A percentile compares a stretch with the other conserved stretches of the same genome.
phyloP scores from a whole-genome alignment of 2,797 vertebrate species.

The Sphaeramia orbicularis region DNA sequence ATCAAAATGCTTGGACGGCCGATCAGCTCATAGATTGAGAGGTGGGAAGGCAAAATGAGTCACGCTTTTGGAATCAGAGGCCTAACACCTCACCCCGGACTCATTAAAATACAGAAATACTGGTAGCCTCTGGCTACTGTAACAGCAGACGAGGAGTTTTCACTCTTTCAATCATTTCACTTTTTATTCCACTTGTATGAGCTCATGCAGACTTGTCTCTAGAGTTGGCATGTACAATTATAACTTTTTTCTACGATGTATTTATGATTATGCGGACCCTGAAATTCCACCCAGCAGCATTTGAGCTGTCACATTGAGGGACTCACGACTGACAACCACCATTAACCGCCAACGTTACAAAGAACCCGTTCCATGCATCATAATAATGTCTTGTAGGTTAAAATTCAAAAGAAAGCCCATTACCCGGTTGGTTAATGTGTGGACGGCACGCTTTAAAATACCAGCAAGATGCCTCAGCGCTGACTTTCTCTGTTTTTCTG shows the following conservation, averaged over 20 bases:
- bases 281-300: background rate
- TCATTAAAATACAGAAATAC: conserved; percentile 52
- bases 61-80: conserved; percentile 22
- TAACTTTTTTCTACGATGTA: background rate
- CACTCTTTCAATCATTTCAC: conserved; percentile 28
- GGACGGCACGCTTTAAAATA: conserved; percentile 31
- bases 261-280: conserved; percentile 5
- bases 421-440: conserved; percentile 3
- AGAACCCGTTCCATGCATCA: background rate
- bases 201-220: conserved; percentile 1
- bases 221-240: conserved; percentile 28
- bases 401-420: conserved; percentile 12
- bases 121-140: conserved; percentile 34
- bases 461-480: conserved; percentile 7
- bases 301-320: conserved; percentile 12
- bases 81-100: conserved; percentile 25
- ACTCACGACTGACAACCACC: conserved; percentile 1
- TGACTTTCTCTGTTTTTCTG: conserved; percentile 41
- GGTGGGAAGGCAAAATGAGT: conserved; percentile 20
- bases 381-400: background rate
- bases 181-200: conserved; percentile 20
- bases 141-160: conserved; percentile 19
- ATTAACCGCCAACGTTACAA: conserved; percentile 9
- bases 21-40: conserved; percentile 13
- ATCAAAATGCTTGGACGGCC: conserved; percentile 15